phyloP scores from a whole-genome alignment of 2,888 invertebrate genomes.

The Gordius sp. region DNA sequence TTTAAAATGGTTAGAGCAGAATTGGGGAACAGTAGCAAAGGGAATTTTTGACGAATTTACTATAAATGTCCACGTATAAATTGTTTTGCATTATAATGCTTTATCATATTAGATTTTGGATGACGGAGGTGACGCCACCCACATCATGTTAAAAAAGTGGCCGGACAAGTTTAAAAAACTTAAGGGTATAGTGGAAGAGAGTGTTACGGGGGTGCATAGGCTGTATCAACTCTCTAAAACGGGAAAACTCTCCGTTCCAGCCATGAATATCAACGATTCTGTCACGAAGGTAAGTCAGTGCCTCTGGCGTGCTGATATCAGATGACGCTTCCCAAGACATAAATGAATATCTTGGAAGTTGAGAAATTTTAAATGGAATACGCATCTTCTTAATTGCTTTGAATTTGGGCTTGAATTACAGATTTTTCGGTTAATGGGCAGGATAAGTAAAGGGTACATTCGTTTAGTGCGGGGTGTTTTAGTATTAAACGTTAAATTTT shows the following conservation, averaged over 20 bases:
- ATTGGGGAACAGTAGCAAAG: not conserved
- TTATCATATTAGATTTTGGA: constrained; percentile 42
- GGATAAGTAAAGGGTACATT: too few relatives aligned
- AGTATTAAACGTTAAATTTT: too few relatives aligned
- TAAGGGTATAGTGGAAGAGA: constrained; percentile 82
- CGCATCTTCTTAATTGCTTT: too few relatives aligned
- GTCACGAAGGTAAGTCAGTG: constrained; percentile 63
- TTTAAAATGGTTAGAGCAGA: too few relatives aligned
- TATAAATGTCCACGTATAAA: not conserved
- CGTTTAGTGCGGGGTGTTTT: too few relatives aligned
- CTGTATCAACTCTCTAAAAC: constrained; percentile 79
- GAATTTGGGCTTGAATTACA: too few relatives aligned
- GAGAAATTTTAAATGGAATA: too few relatives aligned
- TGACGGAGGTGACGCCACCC: constrained; percentile 85
- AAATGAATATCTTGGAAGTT: too few relatives aligned
- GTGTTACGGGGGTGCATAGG: constrained; percentile 87
- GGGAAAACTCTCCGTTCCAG: constrained; percentile 69
- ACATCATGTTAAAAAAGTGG: constrained; percentile 78
- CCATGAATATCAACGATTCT: constrained; percentile 93
- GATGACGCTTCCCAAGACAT: too few relatives aligned
- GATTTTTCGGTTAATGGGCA: too few relatives aligned
- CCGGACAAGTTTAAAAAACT: constrained; percentile 69
- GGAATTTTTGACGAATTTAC: not conserved
- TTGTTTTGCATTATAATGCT: constrained; percentile 11
- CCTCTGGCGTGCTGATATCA: too few relatives aligned